A percentile compares a stretch with the other conserved stretches of the same genome.
Evolutionary conservation across 2,113 vertebrate species (phyloP).

Genomic region (Neomonachus schauinslandi): DNA sequence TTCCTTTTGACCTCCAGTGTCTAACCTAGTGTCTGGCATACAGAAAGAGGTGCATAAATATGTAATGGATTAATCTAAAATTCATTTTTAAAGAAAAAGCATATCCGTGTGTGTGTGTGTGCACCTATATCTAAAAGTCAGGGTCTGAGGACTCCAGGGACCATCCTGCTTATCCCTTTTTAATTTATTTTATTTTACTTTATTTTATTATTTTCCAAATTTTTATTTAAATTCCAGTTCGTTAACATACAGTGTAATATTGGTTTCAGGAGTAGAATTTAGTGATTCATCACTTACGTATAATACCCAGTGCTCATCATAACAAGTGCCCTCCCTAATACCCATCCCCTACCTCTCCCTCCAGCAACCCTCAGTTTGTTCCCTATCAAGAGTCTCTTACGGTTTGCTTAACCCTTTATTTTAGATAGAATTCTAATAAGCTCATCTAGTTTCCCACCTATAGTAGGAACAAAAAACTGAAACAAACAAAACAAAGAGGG

Average conservation of each 20-base stretch:
- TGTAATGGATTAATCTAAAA: background rate
- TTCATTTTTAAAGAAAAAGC: background rate
- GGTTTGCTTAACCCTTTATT: background rate
- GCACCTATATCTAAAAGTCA: background rate
- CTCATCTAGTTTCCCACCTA: background rate
- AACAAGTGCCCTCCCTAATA: background rate
- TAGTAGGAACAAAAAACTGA: background rate
- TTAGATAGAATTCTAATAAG: background rate
- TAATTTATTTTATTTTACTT: no score
- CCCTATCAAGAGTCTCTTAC: background rate
- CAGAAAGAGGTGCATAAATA: background rate
- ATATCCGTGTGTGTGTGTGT: background rate
- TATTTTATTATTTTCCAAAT: background rate
- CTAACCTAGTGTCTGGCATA: background rate
- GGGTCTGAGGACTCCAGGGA: background rate
- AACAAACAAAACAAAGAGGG: background rate
- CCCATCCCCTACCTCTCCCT: background rate
- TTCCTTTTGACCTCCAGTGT: background rate
- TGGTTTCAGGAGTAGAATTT: background rate
- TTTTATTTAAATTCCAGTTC: background rate
- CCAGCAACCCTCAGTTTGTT: background rate
- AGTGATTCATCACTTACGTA: background rate
- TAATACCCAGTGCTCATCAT: background rate
- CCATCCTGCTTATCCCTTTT: background rate
- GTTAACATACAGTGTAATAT: background rate